phyloP scores from a whole-genome alignment of 2,113 vertebrate species.

The Laticauda laticaudata region DNA sequence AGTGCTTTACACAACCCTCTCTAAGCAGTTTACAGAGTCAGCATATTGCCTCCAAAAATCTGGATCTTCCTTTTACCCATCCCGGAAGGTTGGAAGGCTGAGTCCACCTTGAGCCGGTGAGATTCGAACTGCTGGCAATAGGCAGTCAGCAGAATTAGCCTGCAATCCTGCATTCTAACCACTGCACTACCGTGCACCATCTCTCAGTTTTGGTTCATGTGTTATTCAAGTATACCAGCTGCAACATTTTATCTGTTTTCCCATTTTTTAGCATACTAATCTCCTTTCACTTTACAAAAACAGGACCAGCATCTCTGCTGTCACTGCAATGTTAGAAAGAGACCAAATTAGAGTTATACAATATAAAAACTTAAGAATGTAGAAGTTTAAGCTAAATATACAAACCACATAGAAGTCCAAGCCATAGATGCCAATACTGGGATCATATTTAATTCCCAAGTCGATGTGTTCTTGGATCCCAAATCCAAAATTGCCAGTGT shows the following conservation, averaged over 20 bases:
- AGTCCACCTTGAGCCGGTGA: too few relatives aligned
- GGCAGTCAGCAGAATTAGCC: too few relatives aligned
- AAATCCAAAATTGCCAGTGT: constrained; percentile 98
- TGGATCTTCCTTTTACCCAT: too few relatives aligned
- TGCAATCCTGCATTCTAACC: too few relatives aligned
- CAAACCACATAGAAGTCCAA: constrained; percentile 98
- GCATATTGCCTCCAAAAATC: too few relatives aligned
- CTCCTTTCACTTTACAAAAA: not conserved
- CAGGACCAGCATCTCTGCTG: not conserved
- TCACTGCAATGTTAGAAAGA: not conserved
- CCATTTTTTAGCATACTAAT: too few relatives aligned
- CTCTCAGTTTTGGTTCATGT: not conserved
- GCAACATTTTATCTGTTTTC: not conserved
- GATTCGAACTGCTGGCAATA: too few relatives aligned
- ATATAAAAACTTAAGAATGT: not conserved
- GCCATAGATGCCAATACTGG: constrained; percentile 97
- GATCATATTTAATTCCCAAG: constrained; percentile 97
- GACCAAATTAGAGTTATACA: not conserved
- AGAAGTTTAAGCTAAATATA: not conserved
- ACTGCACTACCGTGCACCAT: too few relatives aligned
- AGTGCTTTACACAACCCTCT: too few relatives aligned
- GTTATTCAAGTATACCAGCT: not conserved
- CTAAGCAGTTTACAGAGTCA: too few relatives aligned
- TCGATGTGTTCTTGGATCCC: constrained; percentile 99
- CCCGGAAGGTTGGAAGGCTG: too few relatives aligned